phyloP scores from a whole-genome alignment of 30 jellyfish, hydroid and myxozoan genomes.

The Turritopsis dohrnii region DNA sequence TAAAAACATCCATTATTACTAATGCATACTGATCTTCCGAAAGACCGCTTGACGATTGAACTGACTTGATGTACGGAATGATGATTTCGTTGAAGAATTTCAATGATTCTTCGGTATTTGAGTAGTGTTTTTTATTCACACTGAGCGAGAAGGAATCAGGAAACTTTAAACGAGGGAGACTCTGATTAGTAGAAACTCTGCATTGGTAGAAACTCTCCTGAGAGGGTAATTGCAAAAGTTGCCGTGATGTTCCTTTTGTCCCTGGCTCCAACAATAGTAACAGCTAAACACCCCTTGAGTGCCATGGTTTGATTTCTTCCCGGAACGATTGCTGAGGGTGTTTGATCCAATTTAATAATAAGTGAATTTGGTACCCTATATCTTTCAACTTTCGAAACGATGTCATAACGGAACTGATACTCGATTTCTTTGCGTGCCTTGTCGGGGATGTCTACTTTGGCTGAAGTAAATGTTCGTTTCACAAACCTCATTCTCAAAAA shows the following conservation, averaged over 20 bases:
- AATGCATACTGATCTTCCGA: constrained; percentile 10
- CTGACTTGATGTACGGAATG: constrained; percentile 23
- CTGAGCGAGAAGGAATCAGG: constrained; percentile 14
- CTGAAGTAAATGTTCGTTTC: neutral
- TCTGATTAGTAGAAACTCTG: constrained; percentile 2
- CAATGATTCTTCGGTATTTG: neutral
- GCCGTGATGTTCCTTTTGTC: constrained; percentile 19
- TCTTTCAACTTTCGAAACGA: neutral
- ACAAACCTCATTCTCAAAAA: neutral
- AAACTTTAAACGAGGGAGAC: constrained; percentile 1
- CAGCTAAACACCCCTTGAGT: neutral
- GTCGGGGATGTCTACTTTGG: constrained; percentile 27
- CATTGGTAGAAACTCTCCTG: neutral
- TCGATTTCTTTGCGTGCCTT: constrained; percentile 15
- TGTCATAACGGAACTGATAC: constrained; percentile 14
- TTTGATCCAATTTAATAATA: constrained; percentile 11
- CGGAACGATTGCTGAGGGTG: neutral
- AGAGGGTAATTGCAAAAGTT: constrained; percentile 1
- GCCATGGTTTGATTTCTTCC: constrained; percentile 13
- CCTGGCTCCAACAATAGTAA: constrained; percentile 4
- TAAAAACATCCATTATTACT: too few species aligned
- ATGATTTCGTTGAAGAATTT: constrained; percentile 11
- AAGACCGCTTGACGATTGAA: neutral
- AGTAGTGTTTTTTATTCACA: neutral
- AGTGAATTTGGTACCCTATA: neutral